A percentile compares a stretch with the other conserved stretches of the same genome.
Evolutionary conservation across 2,888 invertebrate genomes (phyloP).

Genomic region (Clistopyga incitator): DNA sequence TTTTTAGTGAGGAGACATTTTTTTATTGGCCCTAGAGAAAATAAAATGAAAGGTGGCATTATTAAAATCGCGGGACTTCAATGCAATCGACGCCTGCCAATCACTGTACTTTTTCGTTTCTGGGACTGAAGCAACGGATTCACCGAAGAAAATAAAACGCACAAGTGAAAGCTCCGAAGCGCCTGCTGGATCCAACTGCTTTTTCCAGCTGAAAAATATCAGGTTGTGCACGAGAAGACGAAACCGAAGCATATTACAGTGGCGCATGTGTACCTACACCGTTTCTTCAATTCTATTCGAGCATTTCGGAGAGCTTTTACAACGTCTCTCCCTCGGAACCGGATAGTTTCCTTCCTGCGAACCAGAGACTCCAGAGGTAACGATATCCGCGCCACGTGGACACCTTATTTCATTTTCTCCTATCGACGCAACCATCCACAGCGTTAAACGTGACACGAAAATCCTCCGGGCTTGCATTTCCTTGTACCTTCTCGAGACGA

Average conservation of each 20-base stretch:
- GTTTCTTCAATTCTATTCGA: not conserved
- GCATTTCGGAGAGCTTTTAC: not conserved
- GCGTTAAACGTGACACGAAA: not conserved
- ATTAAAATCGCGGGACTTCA: not conserved
- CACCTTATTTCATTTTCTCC: slow-evolving; percentile 49
- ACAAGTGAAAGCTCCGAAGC: not conserved
- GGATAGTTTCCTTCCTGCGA: no score
- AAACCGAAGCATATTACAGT: not conserved
- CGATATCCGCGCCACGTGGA: slow-evolving; percentile 39
- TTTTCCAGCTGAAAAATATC: not conserved
- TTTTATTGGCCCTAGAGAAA: no score
- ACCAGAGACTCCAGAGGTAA: not conserved
- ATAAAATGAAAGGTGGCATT: no score
- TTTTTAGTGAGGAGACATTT: no score
- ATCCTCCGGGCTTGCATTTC: not conserved
- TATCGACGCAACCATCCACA: slow-evolving; percentile 47
- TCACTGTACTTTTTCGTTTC: not conserved
- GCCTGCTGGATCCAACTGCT: not conserved
- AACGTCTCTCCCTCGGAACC: not conserved
- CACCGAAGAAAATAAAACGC: not conserved
- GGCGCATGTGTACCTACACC: not conserved
- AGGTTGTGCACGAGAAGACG: not conserved
- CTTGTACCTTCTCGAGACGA: no score
- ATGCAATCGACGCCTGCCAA: not conserved
- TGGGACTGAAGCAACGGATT: not conserved